Evolutionary conservation across 2,113 vertebrate genomes (phyloP).

Genomic region (Cariama cristata): DNA sequence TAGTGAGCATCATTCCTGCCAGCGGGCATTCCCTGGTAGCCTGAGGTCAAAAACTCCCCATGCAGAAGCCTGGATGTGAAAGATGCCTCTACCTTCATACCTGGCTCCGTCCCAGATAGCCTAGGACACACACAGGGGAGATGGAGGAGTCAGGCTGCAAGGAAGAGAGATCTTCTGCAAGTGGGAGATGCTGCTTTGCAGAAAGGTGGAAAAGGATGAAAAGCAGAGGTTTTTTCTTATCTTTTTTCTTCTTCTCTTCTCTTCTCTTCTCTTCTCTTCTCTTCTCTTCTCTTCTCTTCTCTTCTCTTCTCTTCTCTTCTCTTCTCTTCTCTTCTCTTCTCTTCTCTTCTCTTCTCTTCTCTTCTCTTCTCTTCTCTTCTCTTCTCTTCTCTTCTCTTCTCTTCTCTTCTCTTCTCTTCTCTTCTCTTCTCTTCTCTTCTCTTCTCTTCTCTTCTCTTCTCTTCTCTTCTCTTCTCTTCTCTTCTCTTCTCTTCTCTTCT

Average conservation of each 20-base stretch:
- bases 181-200: neutral
- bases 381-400: rapidly evolving
- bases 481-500: neutral
- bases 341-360: neutral
- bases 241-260: no score
- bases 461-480: no score
- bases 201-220: neutral
- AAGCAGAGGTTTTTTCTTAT: neutral
- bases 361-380: rapidly evolving
- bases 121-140: neutral
- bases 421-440: no score
- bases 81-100: neutral
- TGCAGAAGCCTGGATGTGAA: neutral
- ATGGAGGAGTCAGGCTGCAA: neutral
- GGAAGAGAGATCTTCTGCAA: neutral
- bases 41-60: neutral
- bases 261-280: no score
- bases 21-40: neutral
- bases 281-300: no score
- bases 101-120: neutral
- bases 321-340: no score
- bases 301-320: neutral
- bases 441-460: rapidly evolving
- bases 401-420: rapidly evolving
- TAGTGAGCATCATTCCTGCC: neutral